A percentile compares a stretch with the other conserved stretches of the same genome.
Evolutionary conservation across 2,797 vertebrate species (phyloP).

Genomic region (Poeciliopsis gracilis): DNA sequence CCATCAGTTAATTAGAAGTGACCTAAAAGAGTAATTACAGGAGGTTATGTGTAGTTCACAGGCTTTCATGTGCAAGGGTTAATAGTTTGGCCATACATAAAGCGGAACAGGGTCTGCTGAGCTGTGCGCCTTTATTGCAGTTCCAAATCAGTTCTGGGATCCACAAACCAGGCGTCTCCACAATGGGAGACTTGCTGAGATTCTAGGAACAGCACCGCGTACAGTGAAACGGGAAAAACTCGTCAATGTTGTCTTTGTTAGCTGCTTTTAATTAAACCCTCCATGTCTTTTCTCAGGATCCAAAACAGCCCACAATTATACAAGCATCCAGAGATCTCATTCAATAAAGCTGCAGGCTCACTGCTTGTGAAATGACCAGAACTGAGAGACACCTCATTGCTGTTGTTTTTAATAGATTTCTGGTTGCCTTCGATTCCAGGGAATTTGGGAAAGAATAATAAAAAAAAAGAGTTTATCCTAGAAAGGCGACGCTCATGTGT

Average conservation of each 20-base stretch:
- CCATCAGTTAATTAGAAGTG: conserved; percentile 32
- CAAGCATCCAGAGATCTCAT: conserved; percentile 54
- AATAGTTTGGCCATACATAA: conserved; percentile 39
- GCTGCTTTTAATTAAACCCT: conserved; percentile 71
- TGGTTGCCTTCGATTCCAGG: background rate
- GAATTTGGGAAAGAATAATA: background rate
- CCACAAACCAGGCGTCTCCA: conserved; percentile 53
- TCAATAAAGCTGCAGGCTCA: conserved; percentile 22
- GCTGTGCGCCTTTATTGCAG: conserved; percentile 30
- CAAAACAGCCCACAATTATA: conserved; percentile 63
- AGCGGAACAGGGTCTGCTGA: conserved; percentile 12
- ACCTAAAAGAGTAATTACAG: conserved; percentile 20
- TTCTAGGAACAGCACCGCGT: conserved; percentile 60
- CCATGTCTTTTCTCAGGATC: conserved; percentile 53
- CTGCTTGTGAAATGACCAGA: conserved; percentile 9
- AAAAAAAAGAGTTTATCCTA: too few relatives aligned
- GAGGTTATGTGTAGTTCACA: conserved; percentile 17
- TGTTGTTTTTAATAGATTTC: conserved; percentile 6
- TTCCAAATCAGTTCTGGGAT: conserved; percentile 34
- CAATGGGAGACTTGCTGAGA: conserved; percentile 44
- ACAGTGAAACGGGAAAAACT: conserved; percentile 47
- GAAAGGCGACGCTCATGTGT: background rate
- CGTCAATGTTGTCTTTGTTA: conserved; percentile 77
- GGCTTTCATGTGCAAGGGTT: conserved; percentile 19
- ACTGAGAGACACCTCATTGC: conserved; percentile 25